These are phyloP conservation scores for Capitella teleta DNA, from an alignment of 1,140 invertebrate species.

Conservation along the genomic window DNA sequence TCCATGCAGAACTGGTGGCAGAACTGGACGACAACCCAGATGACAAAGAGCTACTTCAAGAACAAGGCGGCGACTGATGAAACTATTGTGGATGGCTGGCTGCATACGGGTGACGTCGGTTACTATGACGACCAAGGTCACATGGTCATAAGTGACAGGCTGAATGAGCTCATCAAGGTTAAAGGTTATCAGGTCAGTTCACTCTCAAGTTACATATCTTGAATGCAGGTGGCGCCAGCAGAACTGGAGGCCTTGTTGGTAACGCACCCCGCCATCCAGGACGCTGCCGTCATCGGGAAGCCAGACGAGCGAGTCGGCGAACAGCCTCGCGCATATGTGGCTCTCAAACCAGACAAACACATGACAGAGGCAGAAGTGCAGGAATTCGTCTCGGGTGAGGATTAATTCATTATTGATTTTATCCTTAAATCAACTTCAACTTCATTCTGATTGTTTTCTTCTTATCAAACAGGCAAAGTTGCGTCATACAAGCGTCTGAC, in stretches of 20 bases:
- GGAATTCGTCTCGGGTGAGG: conserved; percentile 16
- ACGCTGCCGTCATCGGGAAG: conserved; percentile 12
- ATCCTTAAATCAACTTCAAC: no score
- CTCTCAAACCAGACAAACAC: conserved; percentile 5
- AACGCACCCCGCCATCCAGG: conserved; percentile 10
- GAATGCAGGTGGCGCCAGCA: conserved; percentile 41
- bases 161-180: conserved; percentile 58
- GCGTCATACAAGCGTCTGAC: no score
- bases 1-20: no score
- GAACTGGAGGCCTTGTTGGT: conserved; percentile 13
- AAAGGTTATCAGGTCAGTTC: conserved; percentile 76
- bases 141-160: conserved; percentile 25
- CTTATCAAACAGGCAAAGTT: no score
- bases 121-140: conserved; percentile 16
- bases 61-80: conserved; percentile 77
- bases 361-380: conserved; percentile 15
- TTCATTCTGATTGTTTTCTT: no score
- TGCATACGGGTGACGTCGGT: conserved; percentile 69
- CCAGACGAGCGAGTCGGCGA: conserved; percentile 11
- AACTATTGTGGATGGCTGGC: conserved; percentile 85
- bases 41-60: conserved; percentile 70
- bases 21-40: no score
- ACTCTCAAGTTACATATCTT: no score
- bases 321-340: conserved; percentile 12
- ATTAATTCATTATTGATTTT: background rate